Percentiles rank a stretch among this genome's conserved stretches.
Evolutionary conservation across 2,113 vertebrate species (phyloP).

Genomic region (Candoia aspera): DNA sequence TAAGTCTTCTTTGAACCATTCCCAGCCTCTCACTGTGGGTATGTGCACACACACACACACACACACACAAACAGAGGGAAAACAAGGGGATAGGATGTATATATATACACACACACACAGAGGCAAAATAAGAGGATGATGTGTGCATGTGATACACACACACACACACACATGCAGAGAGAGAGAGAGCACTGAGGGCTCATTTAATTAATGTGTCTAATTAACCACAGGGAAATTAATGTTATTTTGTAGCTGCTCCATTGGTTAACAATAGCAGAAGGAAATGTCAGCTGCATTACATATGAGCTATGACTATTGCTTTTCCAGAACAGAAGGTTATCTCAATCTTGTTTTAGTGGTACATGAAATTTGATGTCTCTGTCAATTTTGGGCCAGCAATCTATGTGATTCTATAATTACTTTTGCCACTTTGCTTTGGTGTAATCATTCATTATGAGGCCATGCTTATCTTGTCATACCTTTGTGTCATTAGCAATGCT

Average conservation of each 20-base stretch:
- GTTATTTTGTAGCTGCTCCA: slow-evolving; percentile 23
- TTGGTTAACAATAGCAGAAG: slow-evolving; percentile 55
- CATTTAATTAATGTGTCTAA: slow-evolving; percentile 65
- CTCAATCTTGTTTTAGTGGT: slow-evolving; percentile 62
- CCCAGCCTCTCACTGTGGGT: slow-evolving; percentile 31
- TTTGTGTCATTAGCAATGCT: slow-evolving; percentile 69
- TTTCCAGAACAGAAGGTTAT: slow-evolving; percentile 72
- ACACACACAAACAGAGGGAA: background rate
- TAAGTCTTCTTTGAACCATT: slow-evolving; percentile 59
- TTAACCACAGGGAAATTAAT: slow-evolving; percentile 55
- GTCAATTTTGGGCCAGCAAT: slow-evolving; percentile 59
- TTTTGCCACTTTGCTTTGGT: slow-evolving; percentile 71
- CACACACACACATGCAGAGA: background rate
- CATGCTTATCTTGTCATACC: slow-evolving; percentile 78
- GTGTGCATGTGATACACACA: background rate
- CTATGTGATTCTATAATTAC: slow-evolving; percentile 70
- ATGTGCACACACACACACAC: background rate
- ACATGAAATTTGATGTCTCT: slow-evolving; percentile 62
- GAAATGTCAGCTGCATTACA: slow-evolving; percentile 52
- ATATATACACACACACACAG: background rate
- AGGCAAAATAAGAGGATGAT: background rate
- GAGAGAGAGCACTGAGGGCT: slow-evolving; percentile 20
- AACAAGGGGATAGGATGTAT: background rate
- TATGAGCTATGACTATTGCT: slow-evolving; percentile 30
- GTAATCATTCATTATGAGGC: slow-evolving; percentile 66